Conservation (phyloP, 2,113 vertebrate species). For the Pterophyllum scalare region DNA sequence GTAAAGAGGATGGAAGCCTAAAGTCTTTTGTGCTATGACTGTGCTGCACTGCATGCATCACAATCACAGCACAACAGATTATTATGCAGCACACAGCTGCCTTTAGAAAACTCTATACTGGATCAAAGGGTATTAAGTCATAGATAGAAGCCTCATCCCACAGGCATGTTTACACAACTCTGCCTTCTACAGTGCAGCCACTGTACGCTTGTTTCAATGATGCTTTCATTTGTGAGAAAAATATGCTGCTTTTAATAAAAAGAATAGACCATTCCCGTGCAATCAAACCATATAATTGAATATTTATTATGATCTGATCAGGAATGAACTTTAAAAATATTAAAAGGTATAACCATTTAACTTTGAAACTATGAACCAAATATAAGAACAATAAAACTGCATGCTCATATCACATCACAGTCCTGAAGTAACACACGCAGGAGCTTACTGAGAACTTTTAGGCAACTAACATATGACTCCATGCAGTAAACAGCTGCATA, state of each 20-base stretch:
- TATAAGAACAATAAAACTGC: background rate
- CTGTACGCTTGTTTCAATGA: background rate
- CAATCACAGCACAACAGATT: conserved; percentile 41
- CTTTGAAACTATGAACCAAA: background rate
- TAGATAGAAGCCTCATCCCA: conserved; percentile 40
- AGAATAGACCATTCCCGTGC: background rate
- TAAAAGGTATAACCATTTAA: background rate
- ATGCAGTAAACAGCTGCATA: background rate
- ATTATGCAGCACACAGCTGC: conserved; percentile 38
- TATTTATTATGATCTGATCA: background rate
- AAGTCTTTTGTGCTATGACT: conserved; percentile 24
- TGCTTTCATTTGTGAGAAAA: background rate
- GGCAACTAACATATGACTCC: background rate
- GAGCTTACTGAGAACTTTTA: background rate
- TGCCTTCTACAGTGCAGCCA: conserved; percentile 7
- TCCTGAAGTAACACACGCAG: background rate
- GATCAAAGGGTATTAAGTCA: conserved; percentile 50
- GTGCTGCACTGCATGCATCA: conserved; percentile 1
- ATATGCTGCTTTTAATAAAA: background rate
- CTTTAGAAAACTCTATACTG: conserved; percentile 50
- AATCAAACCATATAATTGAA: background rate
- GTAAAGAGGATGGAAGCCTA: conserved; percentile 15
- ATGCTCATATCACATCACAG: background rate
- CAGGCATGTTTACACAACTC: conserved; percentile 51
- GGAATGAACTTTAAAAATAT: background rate